Evolutionary conservation across 2,888 invertebrate species (phyloP).

Genomic region (Diplolepis rosae): DNA sequence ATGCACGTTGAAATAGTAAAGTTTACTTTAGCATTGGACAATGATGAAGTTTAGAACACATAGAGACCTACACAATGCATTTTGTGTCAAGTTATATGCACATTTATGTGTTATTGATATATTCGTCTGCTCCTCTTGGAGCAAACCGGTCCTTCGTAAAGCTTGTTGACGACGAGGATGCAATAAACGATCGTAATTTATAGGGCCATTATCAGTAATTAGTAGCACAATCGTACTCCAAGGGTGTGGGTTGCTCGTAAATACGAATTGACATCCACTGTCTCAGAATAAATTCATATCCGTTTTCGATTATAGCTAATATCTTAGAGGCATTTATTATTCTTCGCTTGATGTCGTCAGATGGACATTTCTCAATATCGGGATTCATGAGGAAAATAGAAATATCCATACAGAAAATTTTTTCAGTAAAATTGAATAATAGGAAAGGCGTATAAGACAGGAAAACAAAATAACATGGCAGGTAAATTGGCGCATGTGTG

Average conservation of each 20-base stretch:
- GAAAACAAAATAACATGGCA: no score
- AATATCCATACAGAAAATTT: no score
- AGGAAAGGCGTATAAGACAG: no score
- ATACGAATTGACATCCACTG: constrained; percentile 25
- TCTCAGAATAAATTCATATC: constrained; percentile 12
- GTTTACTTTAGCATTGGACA: neutral
- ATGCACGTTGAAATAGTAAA: constrained; percentile 2
- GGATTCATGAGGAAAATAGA: no score
- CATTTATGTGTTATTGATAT: constrained; percentile 26
- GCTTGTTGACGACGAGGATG: constrained; percentile 40
- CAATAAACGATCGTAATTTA: constrained; percentile 64
- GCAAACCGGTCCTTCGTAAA: constrained; percentile 28
- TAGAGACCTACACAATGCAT: constrained; percentile 1
- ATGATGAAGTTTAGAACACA: constrained; percentile 22
- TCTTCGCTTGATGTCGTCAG: neutral
- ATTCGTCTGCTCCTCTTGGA: constrained; percentile 21
- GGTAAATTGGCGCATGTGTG: no score
- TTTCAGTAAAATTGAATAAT: no score
- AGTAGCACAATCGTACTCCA: constrained; percentile 61
- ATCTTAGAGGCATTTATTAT: neutral
- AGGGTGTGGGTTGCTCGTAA: constrained; percentile 29
- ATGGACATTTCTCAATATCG: no score
- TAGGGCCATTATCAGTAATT: constrained; percentile 60
- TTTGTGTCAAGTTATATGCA: constrained; percentile 17
- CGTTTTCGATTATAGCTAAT: constrained; percentile 12